Evolutionary conservation across 2,888 invertebrate genomes (phyloP).

Genomic region (Embidobia sp.): DNA sequence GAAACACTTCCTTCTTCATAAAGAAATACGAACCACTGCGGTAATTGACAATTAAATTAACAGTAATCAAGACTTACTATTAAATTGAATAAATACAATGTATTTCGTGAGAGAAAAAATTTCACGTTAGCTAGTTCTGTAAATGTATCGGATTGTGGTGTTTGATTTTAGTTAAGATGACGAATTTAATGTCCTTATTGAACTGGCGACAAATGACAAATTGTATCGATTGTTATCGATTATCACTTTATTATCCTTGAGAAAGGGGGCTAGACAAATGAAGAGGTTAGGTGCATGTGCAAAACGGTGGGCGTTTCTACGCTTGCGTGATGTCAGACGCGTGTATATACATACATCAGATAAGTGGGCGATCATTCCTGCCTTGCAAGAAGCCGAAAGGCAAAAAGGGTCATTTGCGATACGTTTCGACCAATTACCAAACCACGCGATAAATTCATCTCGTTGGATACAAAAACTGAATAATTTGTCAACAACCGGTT

Average conservation of each 20-base stretch:
- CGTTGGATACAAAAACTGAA: not conserved
- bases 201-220: conserved; percentile 42
- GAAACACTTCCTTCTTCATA: no score
- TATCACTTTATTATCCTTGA: conserved; percentile 43
- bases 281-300: conserved; percentile 67
- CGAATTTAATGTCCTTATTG: conserved; percentile 29
- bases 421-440: conserved; percentile 48
- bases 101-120: no score
- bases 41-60: no score
- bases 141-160: no score
- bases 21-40: no score
- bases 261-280: conserved; percentile 46
- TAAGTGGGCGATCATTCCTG: conserved; percentile 67
- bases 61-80: no score
- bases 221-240: conserved; percentile 47
- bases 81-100: no score
- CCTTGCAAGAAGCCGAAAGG: conserved; percentile 66
- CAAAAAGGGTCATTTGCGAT: conserved; percentile 63
- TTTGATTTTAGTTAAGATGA: conserved; percentile 1
- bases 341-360: conserved; percentile 67
- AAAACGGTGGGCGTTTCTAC: conserved; percentile 66
- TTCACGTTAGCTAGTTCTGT: no score
- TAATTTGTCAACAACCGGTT: not conserved
- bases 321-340: conserved; percentile 66
- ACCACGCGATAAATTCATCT: not conserved